phyloP scores from a whole-genome alignment of 2,113 vertebrate species.

The Mobula hypostoma region DNA sequence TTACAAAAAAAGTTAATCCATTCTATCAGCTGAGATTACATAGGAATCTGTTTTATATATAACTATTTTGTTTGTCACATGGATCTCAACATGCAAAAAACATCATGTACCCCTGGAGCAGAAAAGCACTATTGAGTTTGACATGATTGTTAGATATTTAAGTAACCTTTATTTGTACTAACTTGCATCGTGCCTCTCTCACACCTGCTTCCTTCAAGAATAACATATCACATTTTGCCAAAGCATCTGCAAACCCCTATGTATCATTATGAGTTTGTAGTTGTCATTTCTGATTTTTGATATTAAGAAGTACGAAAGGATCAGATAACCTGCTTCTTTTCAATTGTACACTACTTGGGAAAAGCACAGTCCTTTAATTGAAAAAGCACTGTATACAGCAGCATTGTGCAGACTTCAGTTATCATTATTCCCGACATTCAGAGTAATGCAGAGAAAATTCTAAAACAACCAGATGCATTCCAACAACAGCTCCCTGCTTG shows the following conservation, averaged over 20 bases:
- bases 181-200: background rate
- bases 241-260: background rate
- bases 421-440: background rate
- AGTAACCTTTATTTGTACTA: background rate
- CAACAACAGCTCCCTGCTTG: background rate
- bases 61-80: no score
- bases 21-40: no score
- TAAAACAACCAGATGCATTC: background rate
- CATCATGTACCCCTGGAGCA: background rate
- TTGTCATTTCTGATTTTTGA: background rate
- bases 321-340: background rate
- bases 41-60: no score
- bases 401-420: background rate
- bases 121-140: background rate
- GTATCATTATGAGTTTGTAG: background rate
- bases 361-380: background rate
- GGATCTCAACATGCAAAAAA: no score
- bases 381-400: background rate
- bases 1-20: background rate
- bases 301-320: background rate
- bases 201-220: background rate
- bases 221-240: background rate
- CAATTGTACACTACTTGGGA: background rate
- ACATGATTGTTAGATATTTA: background rate
- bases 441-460: background rate